Percentiles rank a stretch among this genome's conserved stretches.
phyloP scores from a whole-genome alignment of 2,888 invertebrate species.

The Prenolepis imparis region DNA sequence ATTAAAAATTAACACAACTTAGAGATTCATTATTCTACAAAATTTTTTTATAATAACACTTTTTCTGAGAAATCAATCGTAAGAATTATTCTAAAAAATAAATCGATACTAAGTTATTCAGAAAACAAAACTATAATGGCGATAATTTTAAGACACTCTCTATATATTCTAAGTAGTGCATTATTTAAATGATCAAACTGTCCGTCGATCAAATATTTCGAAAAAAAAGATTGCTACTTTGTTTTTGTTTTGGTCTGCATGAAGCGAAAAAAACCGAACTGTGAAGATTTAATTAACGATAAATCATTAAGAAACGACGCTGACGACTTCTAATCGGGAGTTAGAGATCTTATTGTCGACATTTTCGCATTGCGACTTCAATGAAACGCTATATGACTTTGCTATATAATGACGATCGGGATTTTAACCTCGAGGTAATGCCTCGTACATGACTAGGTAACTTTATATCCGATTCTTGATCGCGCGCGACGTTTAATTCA shows the following conservation, averaged over 20 bases:
- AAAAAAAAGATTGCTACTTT: constrained; percentile 26
- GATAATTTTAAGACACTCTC: not conserved
- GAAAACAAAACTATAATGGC: constrained; percentile 12
- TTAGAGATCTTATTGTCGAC: constrained; percentile 44
- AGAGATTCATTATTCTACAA: not conserved
- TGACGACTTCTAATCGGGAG: constrained; percentile 53
- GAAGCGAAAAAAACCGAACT: constrained; percentile 51
- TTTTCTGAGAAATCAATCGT: not conserved
- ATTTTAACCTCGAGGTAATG: constrained; percentile 41
- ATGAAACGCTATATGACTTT: constrained; percentile 53
- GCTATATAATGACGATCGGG: constrained; percentile 17
- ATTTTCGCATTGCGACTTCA: constrained; percentile 56
- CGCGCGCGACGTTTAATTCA: constrained; percentile 36
- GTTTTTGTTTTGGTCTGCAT: constrained; percentile 3
- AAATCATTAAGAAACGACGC: constrained; percentile 69
- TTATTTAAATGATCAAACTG: not conserved
- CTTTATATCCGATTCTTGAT: constrained; percentile 42
- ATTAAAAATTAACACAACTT: not conserved
- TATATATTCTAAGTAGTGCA: constrained; percentile 3
- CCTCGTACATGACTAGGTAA: constrained; percentile 47
- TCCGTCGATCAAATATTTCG: not conserved
- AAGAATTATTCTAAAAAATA: not conserved
- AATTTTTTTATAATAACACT: not conserved
- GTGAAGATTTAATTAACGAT: constrained; percentile 76
- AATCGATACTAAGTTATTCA: not conserved